Conservation (phyloP, 1,140 invertebrate genomes). For the Uloborus diversus region DNA sequence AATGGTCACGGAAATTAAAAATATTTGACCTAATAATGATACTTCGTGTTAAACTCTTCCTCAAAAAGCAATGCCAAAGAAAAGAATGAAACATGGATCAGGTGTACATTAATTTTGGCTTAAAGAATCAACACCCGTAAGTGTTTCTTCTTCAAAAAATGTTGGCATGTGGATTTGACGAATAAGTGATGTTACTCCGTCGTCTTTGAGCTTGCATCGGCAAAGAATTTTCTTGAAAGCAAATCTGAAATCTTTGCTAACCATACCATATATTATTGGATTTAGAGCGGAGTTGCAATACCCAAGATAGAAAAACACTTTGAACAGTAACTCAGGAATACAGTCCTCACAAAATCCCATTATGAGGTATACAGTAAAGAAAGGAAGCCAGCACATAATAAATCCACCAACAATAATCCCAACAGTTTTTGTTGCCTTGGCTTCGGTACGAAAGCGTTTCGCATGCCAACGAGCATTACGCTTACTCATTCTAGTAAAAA, state of each 20-base stretch:
- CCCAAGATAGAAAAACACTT: constrained; percentile 94
- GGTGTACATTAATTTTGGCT: background rate
- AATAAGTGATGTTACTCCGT: constrained; percentile 60
- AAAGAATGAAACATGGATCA: background rate
- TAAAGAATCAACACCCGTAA: background rate
- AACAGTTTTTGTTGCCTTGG: constrained; percentile 92
- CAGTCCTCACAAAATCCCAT: constrained; percentile 81
- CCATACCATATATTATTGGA: constrained; percentile 88
- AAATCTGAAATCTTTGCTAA: constrained; percentile 90
- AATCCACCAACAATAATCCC: constrained; percentile 94
- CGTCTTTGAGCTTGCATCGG: constrained; percentile 69
- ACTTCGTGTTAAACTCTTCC: background rate
- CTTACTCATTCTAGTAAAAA: constrained; percentile 74
- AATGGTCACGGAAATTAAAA: no score
- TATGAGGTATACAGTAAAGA: constrained; percentile 92
- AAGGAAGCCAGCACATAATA: constrained; percentile 92
- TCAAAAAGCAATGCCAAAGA: background rate
- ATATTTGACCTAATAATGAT: background rate
- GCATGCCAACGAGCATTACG: constrained; percentile 83
- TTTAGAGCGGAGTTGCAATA: constrained; percentile 96
- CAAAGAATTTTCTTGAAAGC: constrained; percentile 93
- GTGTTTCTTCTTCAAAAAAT: constrained; percentile 59
- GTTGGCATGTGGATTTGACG: constrained; percentile 61
- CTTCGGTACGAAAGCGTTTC: constrained; percentile 87
- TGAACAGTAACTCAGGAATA: constrained; percentile 83